A percentile compares a stretch with the other conserved stretches of the same genome.
Evolutionary conservation across 2,797 vertebrate genomes (phyloP).

Genomic region (Dicrostonyx torquatus): DNA sequence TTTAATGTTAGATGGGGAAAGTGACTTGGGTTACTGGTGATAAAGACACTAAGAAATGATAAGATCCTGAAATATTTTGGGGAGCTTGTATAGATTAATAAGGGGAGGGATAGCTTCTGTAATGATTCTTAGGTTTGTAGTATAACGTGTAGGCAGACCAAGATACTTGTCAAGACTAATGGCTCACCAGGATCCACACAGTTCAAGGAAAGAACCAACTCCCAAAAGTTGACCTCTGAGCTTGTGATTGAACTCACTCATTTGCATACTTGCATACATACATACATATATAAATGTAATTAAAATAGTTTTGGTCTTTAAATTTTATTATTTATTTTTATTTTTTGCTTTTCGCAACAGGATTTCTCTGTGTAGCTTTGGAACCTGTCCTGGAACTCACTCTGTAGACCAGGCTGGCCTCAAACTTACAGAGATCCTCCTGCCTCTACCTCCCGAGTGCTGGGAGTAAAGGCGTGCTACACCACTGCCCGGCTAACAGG

Average conservation of each 20-base stretch:
- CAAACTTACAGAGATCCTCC: too few species aligned
- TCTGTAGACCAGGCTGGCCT: too few species aligned
- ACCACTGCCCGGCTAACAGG: too few species aligned
- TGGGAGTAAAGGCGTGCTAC: too few species aligned
- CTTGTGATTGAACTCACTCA: background rate
- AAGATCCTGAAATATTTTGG: conserved; percentile 33
- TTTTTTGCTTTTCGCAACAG: too few species aligned
- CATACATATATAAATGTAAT: background rate
- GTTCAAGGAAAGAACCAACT: background rate
- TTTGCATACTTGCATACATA: background rate
- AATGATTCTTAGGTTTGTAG: conserved; percentile 40
- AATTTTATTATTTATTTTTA: too few species aligned
- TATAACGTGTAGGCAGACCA: background rate
- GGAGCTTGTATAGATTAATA: background rate
- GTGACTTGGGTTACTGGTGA: background rate
- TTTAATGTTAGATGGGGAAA: background rate
- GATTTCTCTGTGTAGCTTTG: too few species aligned
- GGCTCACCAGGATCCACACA: background rate
- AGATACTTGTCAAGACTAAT: background rate
- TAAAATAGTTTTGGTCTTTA: background rate
- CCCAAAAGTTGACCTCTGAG: background rate
- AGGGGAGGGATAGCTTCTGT: background rate
- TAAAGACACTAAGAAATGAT: background rate
- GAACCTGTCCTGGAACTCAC: too few species aligned
- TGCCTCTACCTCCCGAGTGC: too few species aligned